phyloP scores from a whole-genome alignment of 2,113 vertebrate genomes.

The Aspidoscelis tigris region DNA sequence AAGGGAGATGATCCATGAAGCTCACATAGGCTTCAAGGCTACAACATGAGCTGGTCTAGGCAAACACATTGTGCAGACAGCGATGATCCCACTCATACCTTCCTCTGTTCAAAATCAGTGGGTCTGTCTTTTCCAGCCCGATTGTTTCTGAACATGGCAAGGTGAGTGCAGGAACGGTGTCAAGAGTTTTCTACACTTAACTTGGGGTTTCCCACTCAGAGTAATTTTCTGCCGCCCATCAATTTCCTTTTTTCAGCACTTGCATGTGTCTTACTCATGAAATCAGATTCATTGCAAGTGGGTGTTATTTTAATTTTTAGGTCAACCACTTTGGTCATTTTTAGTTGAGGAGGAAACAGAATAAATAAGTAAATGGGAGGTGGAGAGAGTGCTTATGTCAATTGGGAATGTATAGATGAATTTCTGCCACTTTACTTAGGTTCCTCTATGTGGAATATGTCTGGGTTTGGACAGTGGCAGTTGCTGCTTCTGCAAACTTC shows the following conservation, averaged over 20 bases:
- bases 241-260: background rate
- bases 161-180: no score
- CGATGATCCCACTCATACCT: no score
- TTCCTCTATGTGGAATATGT: background rate
- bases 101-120: no score
- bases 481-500: background rate
- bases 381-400: conserved; percentile 11
- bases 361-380: background rate
- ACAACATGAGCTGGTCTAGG: no score
- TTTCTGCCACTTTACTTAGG: background rate
- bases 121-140: no score
- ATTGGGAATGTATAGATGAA: background rate
- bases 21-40: no score
- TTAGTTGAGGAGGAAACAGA: background rate
- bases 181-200: background rate
- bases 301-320: background rate
- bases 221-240: background rate
- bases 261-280: background rate
- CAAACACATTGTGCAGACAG: no score
- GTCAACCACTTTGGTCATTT: background rate
- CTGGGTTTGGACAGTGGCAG: conserved; percentile 11
- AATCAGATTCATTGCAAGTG: background rate
- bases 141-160: no score
- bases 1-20: no score
- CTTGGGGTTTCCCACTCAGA: background rate